Evolutionary conservation across 2,888 invertebrate species (phyloP), one percentile per base, ranked within the genome.

Genomic region (Pomacea canaliculata): DNA sequence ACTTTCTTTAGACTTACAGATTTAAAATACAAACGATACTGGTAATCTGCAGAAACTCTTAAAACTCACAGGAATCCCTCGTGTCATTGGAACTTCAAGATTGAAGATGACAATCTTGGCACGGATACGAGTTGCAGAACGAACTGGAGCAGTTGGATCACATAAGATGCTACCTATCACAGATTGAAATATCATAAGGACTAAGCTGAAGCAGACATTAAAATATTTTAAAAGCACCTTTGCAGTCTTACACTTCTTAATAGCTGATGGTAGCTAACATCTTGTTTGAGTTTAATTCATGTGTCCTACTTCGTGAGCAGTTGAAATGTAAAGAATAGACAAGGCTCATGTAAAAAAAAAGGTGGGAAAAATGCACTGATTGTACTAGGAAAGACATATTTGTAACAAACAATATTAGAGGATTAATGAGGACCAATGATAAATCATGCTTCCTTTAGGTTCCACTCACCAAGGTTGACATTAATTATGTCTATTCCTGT

Each of bases 41-140:
- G 51, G 51, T 56, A 16, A 16, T 4, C 51, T 56, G 16, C 51
- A 56, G 8, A 56, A 56, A 10, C 27, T 63, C 27, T 7, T 16
- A 23, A 5, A 46, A 72, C 92, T 91, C 86, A 97, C 95, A 27
- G 96, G 95, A 89, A 93, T 95, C 13, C 97, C 97, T 91, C 94
- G 96, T 0, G 96, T 97, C 19, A 98, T 95, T 1, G 98, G 98
- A 62, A 96, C 94, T 82, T 94, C 94, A 0, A 97, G 94, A 85
- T 97, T 97, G 89, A 99, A 99, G n/a, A 98, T 94, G 81, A 99
- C 94, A 69, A 91, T 82, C 85, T 97, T 94, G 8, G 96, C 97
- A 91, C 96, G 94, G 89, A 99, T 96, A 81, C 94, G 93, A 10
- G 94, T 93, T 0, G 95, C 94, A 7, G 96, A 93, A 46, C 95